These are phyloP conservation scores for Strigamia transsilvanica DNA, from an alignment of 2,888 invertebrate genomes.

Conservation along the genomic window DNA sequence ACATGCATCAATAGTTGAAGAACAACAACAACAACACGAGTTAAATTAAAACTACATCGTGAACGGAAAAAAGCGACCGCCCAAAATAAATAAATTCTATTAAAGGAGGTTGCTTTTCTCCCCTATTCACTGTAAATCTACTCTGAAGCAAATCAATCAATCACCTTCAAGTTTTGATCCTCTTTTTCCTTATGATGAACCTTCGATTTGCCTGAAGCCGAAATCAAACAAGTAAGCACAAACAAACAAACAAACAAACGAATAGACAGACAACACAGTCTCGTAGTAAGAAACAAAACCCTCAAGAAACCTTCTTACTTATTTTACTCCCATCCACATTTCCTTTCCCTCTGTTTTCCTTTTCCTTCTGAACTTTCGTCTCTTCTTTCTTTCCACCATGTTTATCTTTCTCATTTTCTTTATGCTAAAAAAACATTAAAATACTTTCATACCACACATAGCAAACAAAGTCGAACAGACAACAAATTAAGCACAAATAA, in stretches of 20 bases:
- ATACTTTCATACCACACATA: neutral
- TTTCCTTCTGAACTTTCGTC: neutral
- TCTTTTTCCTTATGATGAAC: constrained; percentile 26
- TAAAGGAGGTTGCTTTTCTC: too few relatives aligned
- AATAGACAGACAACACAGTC: neutral
- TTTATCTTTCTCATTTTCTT: constrained; percentile 31
- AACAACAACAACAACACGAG: neutral
- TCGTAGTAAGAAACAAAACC: too few relatives aligned
- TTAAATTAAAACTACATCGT: neutral
- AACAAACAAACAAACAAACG: constrained; percentile 7
- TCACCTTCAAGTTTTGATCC: neutral
- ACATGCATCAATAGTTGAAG: constrained; percentile 58
- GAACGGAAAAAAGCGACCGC: too few relatives aligned
- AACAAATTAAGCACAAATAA: neutral
- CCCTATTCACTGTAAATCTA: too few relatives aligned
- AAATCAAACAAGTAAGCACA: constrained; percentile 34
- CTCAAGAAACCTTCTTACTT: constrained; percentile 28
- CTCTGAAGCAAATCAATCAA: constrained; percentile 59
- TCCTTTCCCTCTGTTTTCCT: constrained; percentile 35
- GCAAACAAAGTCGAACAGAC: neutral
- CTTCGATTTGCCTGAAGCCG: constrained; percentile 22
- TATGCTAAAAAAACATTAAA: constrained; percentile 4
- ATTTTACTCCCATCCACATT: constrained; percentile 27
- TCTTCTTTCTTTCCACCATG: constrained; percentile 17
- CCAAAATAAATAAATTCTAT: too few relatives aligned